Percentiles rank a stretch among this genome's conserved stretches.
These are phyloP conservation scores for Drosophila merina DNA, from an alignment of 2,888 invertebrate genomes.

Conservation along the genomic window DNA sequence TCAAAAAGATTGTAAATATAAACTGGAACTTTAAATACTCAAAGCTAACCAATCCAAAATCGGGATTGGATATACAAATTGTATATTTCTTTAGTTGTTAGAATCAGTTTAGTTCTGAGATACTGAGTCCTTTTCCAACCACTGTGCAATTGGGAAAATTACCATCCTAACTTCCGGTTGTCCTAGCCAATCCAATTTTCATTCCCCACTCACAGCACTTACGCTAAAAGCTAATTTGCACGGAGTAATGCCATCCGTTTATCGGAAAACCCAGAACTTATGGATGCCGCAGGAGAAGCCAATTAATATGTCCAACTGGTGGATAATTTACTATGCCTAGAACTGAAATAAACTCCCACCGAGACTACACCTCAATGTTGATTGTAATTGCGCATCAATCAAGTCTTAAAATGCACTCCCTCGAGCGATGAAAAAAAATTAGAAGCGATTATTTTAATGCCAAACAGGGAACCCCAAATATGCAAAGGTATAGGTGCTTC, in stretches of 20 bases:
- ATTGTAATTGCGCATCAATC: constrained; percentile 41
- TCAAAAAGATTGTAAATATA: background rate
- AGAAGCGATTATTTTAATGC: constrained; percentile 12
- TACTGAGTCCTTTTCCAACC: background rate
- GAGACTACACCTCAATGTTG: constrained; percentile 12
- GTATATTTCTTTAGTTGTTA: too few relatives aligned
- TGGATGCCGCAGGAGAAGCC: constrained; percentile 14
- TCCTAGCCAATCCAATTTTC: constrained; percentile 17
- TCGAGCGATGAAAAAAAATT: background rate
- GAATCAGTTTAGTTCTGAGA: too few relatives aligned
- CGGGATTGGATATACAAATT: too few relatives aligned
- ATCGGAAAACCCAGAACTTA: constrained; percentile 19
- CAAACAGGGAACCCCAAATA: constrained; percentile 3
- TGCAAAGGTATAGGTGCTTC: background rate
- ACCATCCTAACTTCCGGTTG: constrained; percentile 24
- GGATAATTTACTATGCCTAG: constrained; percentile 21
- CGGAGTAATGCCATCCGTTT: constrained; percentile 12
- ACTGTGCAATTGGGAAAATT: constrained; percentile 41
- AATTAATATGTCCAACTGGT: constrained; percentile 50
- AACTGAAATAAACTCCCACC: background rate
- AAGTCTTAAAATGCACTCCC: constrained; percentile 11
- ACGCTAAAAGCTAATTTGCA: constrained; percentile 29
- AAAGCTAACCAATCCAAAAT: too few relatives aligned
- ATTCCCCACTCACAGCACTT: constrained; percentile 11
- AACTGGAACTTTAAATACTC: background rate